These are phyloP conservation scores for Philopotamus ludificatus DNA, from an alignment of 1,140 invertebrate species.

Conservation along the genomic window DNA sequence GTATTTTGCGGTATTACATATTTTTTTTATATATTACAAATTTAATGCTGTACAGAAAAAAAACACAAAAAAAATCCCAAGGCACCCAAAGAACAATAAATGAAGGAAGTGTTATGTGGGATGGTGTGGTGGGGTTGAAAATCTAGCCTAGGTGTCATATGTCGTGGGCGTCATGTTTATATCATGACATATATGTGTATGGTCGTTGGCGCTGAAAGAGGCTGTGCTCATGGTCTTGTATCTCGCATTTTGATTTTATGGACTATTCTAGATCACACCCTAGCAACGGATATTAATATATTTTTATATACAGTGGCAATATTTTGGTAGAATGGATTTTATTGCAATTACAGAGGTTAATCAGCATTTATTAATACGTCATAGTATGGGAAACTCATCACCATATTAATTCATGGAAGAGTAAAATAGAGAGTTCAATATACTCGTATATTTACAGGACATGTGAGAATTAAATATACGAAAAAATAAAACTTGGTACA, in stretches of 20 bases:
- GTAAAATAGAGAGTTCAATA: too few relatives aligned
- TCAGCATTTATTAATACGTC: too few relatives aligned
- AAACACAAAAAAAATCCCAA: neutral
- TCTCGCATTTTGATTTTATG: too few relatives aligned
- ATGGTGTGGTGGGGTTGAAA: neutral
- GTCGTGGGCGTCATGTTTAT: neutral
- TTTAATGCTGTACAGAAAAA: neutral
- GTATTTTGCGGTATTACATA: too few relatives aligned
- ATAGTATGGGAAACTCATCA: too few relatives aligned
- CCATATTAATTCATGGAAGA: too few relatives aligned
- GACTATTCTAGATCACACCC: too few relatives aligned
- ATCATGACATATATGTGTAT: neutral
- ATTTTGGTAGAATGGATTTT: neutral
- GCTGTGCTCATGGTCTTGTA: too few relatives aligned
- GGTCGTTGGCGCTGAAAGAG: neutral
- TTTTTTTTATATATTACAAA: neutral
- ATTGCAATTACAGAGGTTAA: neutral
- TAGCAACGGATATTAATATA: neutral
- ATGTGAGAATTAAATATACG: too few relatives aligned
- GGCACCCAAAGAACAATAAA: neutral
- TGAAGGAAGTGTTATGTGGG: neutral
- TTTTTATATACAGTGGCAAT: neutral
- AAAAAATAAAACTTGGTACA: too few relatives aligned
- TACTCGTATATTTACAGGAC: too few relatives aligned
- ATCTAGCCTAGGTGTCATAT: neutral